Evolutionary conservation across 2,888 invertebrate genomes (phyloP).

Genomic region (Pandemis heparana): DNA sequence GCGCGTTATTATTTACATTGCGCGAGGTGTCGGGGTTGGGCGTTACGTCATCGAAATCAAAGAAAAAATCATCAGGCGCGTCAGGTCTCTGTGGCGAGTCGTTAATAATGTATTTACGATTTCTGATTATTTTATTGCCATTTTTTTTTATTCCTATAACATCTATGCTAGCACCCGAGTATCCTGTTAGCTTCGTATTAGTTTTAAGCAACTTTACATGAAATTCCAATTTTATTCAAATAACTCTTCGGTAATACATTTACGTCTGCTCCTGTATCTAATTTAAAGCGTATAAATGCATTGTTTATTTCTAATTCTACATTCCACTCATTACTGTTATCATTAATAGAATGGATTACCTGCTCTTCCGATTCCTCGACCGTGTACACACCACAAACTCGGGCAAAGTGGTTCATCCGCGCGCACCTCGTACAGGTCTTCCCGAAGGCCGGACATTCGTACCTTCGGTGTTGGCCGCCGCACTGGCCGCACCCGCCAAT

Average conservation of each 20-base stretch:
- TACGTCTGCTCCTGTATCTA: not conserved
- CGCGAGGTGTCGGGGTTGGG: too few species aligned
- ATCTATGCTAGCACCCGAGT: too few species aligned
- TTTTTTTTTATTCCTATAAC: too few species aligned
- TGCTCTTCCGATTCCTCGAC: not conserved
- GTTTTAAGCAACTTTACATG: too few species aligned
- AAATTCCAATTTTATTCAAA: too few species aligned
- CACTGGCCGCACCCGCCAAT: not conserved
- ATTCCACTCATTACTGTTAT: not conserved
- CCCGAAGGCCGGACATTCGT: constrained; percentile 11
- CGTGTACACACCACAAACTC: not conserved
- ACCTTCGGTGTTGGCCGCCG: not conserved
- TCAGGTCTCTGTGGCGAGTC: too few species aligned
- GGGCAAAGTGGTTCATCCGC: not conserved
- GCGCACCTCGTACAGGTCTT: constrained; percentile 1
- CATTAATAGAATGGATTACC: constrained; percentile 3
- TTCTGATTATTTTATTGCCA: too few species aligned
- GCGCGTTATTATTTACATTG: too few species aligned
- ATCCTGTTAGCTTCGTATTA: too few species aligned
- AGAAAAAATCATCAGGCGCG: too few species aligned
- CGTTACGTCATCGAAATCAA: too few species aligned
- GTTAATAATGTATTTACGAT: too few species aligned
- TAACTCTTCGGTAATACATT: not conserved
- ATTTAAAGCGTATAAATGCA: not conserved
- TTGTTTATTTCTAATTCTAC: not conserved